Base-by-base conservation (phyloP, 2,113 vertebrate genomes). In the Jacana jacana region DNA sequence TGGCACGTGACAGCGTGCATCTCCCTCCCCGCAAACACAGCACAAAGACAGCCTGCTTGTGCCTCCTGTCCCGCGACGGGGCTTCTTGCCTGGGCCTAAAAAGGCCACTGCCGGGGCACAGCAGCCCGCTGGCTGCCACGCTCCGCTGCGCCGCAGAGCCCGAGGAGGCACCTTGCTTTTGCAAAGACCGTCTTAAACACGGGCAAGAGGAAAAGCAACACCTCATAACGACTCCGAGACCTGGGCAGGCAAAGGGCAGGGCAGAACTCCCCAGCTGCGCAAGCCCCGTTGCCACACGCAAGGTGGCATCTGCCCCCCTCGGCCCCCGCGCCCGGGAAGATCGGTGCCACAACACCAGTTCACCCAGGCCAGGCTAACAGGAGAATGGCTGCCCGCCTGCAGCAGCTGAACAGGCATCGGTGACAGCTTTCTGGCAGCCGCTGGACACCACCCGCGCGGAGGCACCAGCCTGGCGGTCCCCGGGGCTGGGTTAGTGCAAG, bases 221-320 rank as follows among this genome's bases (percentile, higher is more conserved):
- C 1, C 33, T 5, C 37, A 46, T 63, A 65, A 39, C 28, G n/a
- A 1, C 27, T 4, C 23, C 0, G 4, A 33, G 11, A 8, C 13
- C 35, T 13, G 11, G 18, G 46, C 22, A n/a, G 13, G 0, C 17
- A 30, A 7, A 52, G 28, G 7, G 11, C 37, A 66, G 16, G 0
- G 0, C 28, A 42, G 46, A 17, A 37, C 25, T 4, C 20, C 31
- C 3, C 27, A 31, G 46, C 57, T 44, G 51, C 72, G 13, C 20
- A 28, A 1, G 16, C 16, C 28, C 48, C 15, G 1, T 0, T 9
- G 24, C 27, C 57, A 22, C 48, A 2, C 0, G 18, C n/a, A 19
- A 19, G 15, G 2, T 1, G 10, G 30, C 3, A 1, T 18, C 17
- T 8, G 5, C 11, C 17, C 28, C 49, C 52, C 22, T 24, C 48